Evolutionary conservation across 53 echinoderm and acorn worm species (phyloP), one percentile per base, ranked within the genome.

Genomic region (Actinopyga echinites): DNA sequence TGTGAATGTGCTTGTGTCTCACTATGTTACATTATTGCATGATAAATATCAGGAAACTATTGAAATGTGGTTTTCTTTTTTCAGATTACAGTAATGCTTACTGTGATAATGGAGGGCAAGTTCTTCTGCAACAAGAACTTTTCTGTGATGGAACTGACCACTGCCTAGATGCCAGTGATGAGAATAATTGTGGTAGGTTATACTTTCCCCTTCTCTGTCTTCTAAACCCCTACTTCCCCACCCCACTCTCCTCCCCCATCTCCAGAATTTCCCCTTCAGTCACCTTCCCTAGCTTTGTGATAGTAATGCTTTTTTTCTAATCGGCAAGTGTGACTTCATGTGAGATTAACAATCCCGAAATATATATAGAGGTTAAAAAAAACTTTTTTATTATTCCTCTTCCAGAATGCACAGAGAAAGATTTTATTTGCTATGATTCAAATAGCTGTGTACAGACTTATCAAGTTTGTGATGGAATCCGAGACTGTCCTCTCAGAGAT

Each of bases 151-250:
- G 91, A 2, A 65, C 84, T 2, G 82, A 64, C 15, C 64, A 91
- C 34, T 94, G 94, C 57, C 32, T 54, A 13, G 87, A 89, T 40
- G 55, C 77, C n/a, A 89, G 89, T 56, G 94, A 91, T 67, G 94
- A 94, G 82, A 37, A n/a, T 1, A 67, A 91, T 45, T 94, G 94
- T 53, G 86, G 94, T 94, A 86, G 74, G 93, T 54, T 25, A 8
- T 42, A 22, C 4, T 4, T n/a, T 25, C 26, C 62, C 1, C 62
- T 6, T 0, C 8, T 49, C 17, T 0, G 0, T 44, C 1, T 13
- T 17, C 49, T 17, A 13, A 13, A 15, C 49, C 49, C 49, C 0
- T 1, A 1, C 13, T 49, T 49, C 7, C 3, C 17, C 17, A 15
- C 49, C 49, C 17, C 0, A 49, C 13, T 17, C 49, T 49, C 2